Base-by-base conservation (phyloP, 2,888 invertebrate species). In the Drosophila picticornis region DNA sequence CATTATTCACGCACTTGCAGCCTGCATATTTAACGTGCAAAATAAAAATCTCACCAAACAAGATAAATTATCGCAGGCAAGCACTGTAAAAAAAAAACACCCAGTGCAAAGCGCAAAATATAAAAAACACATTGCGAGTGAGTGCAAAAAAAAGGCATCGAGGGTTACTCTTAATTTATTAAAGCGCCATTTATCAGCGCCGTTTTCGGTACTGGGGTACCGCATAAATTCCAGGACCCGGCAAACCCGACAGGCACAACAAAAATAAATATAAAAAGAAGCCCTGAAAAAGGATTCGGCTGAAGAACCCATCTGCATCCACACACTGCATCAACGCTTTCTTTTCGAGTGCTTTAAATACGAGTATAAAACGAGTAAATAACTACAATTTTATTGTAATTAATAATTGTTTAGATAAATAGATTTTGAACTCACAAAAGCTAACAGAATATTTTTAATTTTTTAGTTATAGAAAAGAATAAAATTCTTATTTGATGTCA, bases 1-100 rank as follows among this genome's bases (percentile, higher is more conserved):
- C 86, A 86, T 88, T 90, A 86, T 86, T 86, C 83, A 90, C 80
- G 89, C 87, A 84, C 80, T 71, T 78, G 88, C 86, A 77, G 70
- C 67, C 57, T 77, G 84, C 71, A 81, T 90, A 90, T 88, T 88
- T 88, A 88, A 88, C 82, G 80, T 74, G 83, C 57, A 59, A 76
- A 82, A 90, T 81, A 88, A 88, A 88, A 88, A 88, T 88, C 90
- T 86, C 89, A 77, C 87, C 89, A 86, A 88, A 90, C 89, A 84
- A 88, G 87, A 88, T 88, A 88, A 88, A 88, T 88, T 88, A 88
- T 86, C 88, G 71, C 76, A 58, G 65, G 51, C 69, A 83, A 77
- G 62, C 55, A 61, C 34, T 46, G 46, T 9, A 22, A 50, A 38
- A 67, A 59, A 72, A 70, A 40, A 55, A 53, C 11, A 25, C 46